phyloP scores from a whole-genome alignment of 92 coral and sea anemone species.

The Ricordea florida region DNA sequence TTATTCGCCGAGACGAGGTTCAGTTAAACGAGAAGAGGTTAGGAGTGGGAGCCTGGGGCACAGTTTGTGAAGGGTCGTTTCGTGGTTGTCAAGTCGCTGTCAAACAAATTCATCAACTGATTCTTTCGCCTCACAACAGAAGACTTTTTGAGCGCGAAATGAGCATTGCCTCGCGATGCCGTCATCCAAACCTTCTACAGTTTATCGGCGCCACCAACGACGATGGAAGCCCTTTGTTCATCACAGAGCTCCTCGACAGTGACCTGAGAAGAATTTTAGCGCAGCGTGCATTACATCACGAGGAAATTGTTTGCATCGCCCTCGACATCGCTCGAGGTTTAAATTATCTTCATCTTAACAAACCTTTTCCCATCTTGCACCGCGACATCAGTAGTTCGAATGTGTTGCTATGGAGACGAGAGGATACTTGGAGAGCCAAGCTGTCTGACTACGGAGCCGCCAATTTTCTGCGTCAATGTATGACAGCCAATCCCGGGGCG shows the following conservation, averaged over 20 bases:
- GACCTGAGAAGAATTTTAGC: constrained; percentile 77
- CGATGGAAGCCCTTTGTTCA: constrained; percentile 82
- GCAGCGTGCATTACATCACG: constrained; percentile 88
- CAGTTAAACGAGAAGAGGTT: constrained; percentile 62
- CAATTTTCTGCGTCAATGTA: constrained; percentile 94
- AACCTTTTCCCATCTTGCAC: constrained; percentile 94
- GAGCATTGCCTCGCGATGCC: constrained; percentile 96
- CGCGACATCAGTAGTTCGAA: constrained; percentile 97
- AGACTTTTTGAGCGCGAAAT: constrained; percentile 95
- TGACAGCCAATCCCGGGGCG: constrained; percentile 97
- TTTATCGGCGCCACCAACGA: constrained; percentile 98
- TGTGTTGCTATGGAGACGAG: constrained; percentile 95
- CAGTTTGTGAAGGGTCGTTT: constrained; percentile 86
- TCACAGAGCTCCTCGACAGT: constrained; percentile 91
- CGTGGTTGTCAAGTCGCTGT: constrained; percentile 91
- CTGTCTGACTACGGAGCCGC: constrained; percentile 98
- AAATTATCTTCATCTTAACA: constrained; percentile 89
- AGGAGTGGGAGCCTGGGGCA: constrained; percentile 96
- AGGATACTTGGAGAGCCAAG: constrained; percentile 87
- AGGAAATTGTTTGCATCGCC: constrained; percentile 77
- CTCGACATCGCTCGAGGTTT: constrained; percentile 84
- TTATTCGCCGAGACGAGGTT: constrained; percentile 89
- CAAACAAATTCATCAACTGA: constrained; percentile 89
- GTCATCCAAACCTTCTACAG: constrained; percentile 91
- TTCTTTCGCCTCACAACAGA: constrained; percentile 95